Conservation (phyloP, 2,113 vertebrate species). For the Ageneiosus marmoratus region DNA sequence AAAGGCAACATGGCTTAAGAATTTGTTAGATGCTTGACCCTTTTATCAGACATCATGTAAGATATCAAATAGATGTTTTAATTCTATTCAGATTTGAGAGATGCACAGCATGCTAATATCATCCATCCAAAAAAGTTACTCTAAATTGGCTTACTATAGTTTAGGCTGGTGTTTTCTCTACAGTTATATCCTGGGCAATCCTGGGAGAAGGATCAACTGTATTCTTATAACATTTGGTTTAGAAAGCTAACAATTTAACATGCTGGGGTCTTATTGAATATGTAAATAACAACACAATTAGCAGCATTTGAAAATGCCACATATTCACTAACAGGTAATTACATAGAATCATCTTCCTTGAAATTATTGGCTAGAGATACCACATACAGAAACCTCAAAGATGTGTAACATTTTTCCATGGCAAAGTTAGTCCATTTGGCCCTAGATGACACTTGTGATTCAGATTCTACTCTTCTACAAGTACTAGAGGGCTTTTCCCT, state of each 20-base stretch:
- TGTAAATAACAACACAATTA: not conserved
- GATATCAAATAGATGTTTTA: not conserved
- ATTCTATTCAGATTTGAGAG: not conserved
- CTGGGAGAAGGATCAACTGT: not conserved
- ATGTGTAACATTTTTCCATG: constrained; percentile 36
- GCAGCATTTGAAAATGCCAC: not conserved
- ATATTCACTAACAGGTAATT: too few species aligned
- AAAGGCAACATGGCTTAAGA: not conserved
- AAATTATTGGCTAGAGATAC: constrained; percentile 6
- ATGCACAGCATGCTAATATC: not conserved
- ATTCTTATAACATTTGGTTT: not conserved
- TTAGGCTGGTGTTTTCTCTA: not conserved
- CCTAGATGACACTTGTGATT: constrained; percentile 34
- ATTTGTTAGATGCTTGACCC: not conserved
- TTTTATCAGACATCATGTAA: not conserved
- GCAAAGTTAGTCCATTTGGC: constrained; percentile 4
- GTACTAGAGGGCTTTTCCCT: constrained; percentile 42
- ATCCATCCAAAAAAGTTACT: not conserved
- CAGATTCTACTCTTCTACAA: constrained; percentile 19
- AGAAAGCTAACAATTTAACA: not conserved
- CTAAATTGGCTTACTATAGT: not conserved
- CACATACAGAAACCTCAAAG: constrained; percentile 24
- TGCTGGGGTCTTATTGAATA: not conserved
- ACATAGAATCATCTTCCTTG: not conserved
- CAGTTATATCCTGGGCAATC: not conserved